These are phyloP conservation scores for Festucalex cinctus DNA, from an alignment of 2,113 vertebrate species.

Conservation along the genomic window DNA sequence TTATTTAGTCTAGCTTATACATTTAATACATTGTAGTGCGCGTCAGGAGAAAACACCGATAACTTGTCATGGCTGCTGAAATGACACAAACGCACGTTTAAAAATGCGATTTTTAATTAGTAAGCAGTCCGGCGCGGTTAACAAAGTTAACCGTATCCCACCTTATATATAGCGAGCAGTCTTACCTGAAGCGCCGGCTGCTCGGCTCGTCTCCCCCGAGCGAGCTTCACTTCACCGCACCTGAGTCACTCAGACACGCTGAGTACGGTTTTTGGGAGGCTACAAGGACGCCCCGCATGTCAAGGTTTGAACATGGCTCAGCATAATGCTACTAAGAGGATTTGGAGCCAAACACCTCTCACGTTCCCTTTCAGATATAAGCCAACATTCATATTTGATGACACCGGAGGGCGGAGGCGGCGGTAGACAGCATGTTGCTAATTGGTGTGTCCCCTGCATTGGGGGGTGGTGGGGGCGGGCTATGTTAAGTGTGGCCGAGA, in stretches of 20 bases:
- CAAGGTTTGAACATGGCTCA: slow-evolving; percentile 67
- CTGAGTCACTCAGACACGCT: slow-evolving; percentile 48
- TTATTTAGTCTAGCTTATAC: no score
- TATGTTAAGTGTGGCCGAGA: no score
- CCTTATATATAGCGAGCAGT: not conserved
- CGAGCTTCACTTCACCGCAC: slow-evolving; percentile 46
- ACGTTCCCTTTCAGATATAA: slow-evolving; percentile 46
- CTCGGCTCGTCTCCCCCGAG: slow-evolving; percentile 4
- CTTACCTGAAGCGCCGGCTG: slow-evolving; percentile 50
- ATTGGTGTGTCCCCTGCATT: not conserved
- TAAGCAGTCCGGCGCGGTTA: not conserved
- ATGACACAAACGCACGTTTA: not conserved
- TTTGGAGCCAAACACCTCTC: slow-evolving; percentile 59
- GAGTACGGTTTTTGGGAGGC: slow-evolving; percentile 60
- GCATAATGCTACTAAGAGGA: slow-evolving; percentile 84
- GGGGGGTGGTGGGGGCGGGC: no score
- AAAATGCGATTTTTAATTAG: not conserved
- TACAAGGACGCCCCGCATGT: slow-evolving; percentile 72
- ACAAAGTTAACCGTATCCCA: not conserved
- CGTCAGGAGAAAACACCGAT: not conserved
- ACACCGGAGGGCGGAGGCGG: not conserved
- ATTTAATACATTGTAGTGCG: not conserved
- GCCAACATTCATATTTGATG: slow-evolving; percentile 23
- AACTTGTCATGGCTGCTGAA: not conserved
- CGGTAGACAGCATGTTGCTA: not conserved